phyloP scores from a whole-genome alignment of 2,113 vertebrate genomes.

The Halcyon malimbica region DNA sequence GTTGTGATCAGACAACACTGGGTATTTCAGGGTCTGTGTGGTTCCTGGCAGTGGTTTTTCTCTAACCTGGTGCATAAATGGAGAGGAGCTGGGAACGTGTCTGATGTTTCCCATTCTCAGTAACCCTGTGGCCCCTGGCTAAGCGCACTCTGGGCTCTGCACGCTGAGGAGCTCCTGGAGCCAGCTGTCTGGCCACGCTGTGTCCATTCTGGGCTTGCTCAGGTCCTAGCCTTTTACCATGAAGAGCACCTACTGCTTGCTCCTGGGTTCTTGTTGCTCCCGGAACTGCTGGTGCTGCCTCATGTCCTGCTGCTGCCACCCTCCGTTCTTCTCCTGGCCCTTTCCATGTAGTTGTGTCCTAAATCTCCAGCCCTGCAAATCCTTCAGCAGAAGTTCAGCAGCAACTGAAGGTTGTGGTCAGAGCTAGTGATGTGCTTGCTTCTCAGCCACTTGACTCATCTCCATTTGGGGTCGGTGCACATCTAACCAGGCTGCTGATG shows the following conservation, averaged over 20 bases:
- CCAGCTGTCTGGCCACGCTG: not conserved
- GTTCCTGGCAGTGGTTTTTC: not conserved
- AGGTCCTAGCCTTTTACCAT: fast-evolving
- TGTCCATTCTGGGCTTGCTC: not conserved
- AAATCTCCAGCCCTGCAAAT: not conserved
- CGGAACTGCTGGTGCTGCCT: fast-evolving
- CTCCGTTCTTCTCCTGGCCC: not conserved
- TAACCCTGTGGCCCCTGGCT: not conserved
- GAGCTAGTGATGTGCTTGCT: not conserved
- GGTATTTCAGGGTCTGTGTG: not conserved
- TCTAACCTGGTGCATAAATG: fast-evolving
- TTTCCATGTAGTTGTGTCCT: not conserved
- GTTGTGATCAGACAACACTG: not conserved
- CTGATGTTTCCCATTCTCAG: fast-evolving
- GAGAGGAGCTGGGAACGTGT: not conserved
- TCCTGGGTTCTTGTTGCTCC: not conserved
- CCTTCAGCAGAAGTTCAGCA: not conserved
- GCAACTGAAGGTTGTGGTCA: not conserved
- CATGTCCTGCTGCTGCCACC: not conserved
- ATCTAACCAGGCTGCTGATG: not conserved
- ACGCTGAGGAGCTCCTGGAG: fast-evolving
- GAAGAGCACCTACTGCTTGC: not conserved
- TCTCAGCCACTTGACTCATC: not conserved
- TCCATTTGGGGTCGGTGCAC: not conserved
- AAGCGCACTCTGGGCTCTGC: not conserved